Evolutionary conservation across 2,888 invertebrate species (phyloP).

Genomic region (Euzophera pinguis): DNA sequence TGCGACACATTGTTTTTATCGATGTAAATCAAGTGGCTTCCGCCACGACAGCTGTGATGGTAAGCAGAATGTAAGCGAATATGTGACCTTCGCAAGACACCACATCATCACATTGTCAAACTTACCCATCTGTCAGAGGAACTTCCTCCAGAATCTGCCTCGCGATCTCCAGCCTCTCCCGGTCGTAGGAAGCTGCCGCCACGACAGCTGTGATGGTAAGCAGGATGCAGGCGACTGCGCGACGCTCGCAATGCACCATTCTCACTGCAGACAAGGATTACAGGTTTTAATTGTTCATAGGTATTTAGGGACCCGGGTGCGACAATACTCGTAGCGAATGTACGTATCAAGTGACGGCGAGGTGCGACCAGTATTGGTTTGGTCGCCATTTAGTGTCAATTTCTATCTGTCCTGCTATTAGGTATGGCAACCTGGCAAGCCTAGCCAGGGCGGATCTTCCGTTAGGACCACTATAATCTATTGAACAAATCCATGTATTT

Average conservation of each 20-base stretch:
- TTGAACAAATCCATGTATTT: too few relatives aligned
- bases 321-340: too few relatives aligned
- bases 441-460: too few relatives aligned
- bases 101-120: slow-evolving; percentile 32
- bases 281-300: too few relatives aligned
- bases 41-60: slow-evolving; percentile 75
- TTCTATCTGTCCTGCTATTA: too few relatives aligned
- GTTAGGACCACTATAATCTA: too few relatives aligned
- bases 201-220: slow-evolving; percentile 76
- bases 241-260: slow-evolving; percentile 56
- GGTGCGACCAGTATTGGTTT: too few relatives aligned
- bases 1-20: too few relatives aligned
- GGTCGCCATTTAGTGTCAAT: too few relatives aligned
- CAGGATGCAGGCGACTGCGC: slow-evolving; percentile 58
- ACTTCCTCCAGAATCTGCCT: slow-evolving; percentile 82
- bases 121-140: slow-evolving; percentile 83
- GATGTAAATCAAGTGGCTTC: slow-evolving; percentile 48
- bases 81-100: slow-evolving; percentile 53
- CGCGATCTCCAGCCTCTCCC: slow-evolving; percentile 80
- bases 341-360: too few relatives aligned
- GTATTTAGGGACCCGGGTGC: too few relatives aligned
- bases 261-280: slow-evolving; percentile 41
- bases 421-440: too few relatives aligned
- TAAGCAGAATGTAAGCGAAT: slow-evolving; percentile 62
- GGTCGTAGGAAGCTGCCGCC: slow-evolving; percentile 73